phyloP scores from a whole-genome alignment of 1,140 invertebrate species.

The Pseudomyrmex dendroicus region DNA sequence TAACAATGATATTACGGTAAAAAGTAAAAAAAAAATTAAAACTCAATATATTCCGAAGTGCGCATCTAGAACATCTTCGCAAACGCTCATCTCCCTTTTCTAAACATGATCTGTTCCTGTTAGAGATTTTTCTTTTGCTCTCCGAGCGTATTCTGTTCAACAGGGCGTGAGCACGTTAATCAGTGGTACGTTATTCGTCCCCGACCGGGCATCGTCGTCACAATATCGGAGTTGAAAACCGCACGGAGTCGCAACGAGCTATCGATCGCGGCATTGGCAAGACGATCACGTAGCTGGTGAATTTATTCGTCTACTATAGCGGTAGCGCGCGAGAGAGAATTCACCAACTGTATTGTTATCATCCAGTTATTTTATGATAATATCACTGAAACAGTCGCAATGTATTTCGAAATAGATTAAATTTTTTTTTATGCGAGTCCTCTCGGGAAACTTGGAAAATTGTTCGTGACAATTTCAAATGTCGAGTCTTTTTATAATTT shows the following conservation, averaged over 20 bases:
- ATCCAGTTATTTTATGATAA: conserved; percentile 42
- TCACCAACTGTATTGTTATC: conserved; percentile 45
- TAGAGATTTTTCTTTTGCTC: conserved; percentile 39
- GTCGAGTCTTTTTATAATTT: too few relatives aligned
- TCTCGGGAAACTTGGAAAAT: too few relatives aligned
- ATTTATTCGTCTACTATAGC: conserved; percentile 39
- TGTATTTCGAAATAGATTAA: conserved; percentile 26
- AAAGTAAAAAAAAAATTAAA: background rate
- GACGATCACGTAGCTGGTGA: conserved; percentile 52
- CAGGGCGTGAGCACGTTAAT: conserved; percentile 53
- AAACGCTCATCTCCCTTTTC: conserved; percentile 13
- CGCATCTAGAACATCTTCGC: background rate
- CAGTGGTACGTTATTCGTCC: conserved; percentile 58
- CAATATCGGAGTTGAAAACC: conserved; percentile 53
- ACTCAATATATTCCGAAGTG: background rate
- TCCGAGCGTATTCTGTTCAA: conserved; percentile 41
- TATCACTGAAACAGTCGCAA: conserved; percentile 1
- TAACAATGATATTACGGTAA: background rate
- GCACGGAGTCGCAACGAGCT: conserved; percentile 44
- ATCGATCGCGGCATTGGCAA: conserved; percentile 57
- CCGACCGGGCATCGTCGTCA: conserved; percentile 43
- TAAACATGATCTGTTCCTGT: conserved; percentile 34
- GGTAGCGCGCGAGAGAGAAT: conserved; percentile 9
- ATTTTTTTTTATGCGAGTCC: too few relatives aligned
- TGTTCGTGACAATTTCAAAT: too few relatives aligned